Percentiles rank a stretch among this genome's conserved stretches.
phyloP scores from a whole-genome alignment of 2,888 invertebrate genomes.

The Archips crataeganus region DNA sequence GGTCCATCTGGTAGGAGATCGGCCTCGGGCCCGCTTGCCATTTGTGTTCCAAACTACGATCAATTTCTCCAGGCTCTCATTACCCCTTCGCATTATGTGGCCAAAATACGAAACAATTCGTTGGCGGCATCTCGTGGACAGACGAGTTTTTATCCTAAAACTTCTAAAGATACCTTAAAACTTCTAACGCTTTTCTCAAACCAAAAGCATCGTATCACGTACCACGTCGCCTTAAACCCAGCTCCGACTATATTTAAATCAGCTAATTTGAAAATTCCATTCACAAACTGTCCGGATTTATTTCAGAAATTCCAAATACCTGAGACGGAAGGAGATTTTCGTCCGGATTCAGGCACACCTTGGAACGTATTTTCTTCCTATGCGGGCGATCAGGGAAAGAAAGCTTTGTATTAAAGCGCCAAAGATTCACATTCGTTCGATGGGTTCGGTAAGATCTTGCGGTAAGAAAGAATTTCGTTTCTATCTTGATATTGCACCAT shows the following conservation, averaged over 20 bases:
- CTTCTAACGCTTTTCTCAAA: neutral
- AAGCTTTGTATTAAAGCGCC: neutral
- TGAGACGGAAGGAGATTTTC: conserved; percentile 46
- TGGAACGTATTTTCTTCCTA: conserved; percentile 39
- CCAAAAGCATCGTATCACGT: conserved; percentile 5
- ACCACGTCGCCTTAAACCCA: conserved; percentile 11
- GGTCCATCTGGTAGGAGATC: too few species aligned
- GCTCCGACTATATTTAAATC: conserved; percentile 41
- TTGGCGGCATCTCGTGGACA: too few species aligned
- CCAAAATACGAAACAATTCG: too few species aligned
- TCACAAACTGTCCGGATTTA: conserved; percentile 47
- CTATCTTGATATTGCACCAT: conserved; percentile 4
- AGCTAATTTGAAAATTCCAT: conserved; percentile 44
- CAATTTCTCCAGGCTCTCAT: too few species aligned
- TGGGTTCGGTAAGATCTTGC: conserved; percentile 12
- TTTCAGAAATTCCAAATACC: conserved; percentile 47
- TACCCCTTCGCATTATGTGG: too few species aligned
- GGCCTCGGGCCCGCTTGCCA: too few species aligned
- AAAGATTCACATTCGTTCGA: conserved; percentile 11
- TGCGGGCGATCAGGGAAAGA: conserved; percentile 1
- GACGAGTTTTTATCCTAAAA: neutral
- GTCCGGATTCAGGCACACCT: conserved; percentile 43
- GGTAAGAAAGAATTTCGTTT: conserved; percentile 10
- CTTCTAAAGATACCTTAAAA: neutral
- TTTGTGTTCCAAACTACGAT: too few species aligned